Evolutionary conservation across 2,797 vertebrate genomes (phyloP).

Genomic region (Danionella dracula): DNA sequence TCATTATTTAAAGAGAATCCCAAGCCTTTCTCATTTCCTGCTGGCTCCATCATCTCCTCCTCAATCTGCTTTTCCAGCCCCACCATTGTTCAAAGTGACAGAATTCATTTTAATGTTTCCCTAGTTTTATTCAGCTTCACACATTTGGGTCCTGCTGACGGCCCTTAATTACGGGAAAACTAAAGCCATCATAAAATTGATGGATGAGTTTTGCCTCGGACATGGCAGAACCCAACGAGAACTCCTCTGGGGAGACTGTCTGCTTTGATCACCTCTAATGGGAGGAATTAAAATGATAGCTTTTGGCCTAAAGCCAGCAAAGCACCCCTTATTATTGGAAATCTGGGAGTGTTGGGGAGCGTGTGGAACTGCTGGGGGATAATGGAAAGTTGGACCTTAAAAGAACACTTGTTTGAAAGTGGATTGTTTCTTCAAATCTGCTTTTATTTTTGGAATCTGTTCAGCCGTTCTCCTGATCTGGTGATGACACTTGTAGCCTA

Average conservation of each 20-base stretch:
- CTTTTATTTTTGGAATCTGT: no score
- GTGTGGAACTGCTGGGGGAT: not conserved
- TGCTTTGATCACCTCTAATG: constrained; percentile 20
- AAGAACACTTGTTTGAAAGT: no score
- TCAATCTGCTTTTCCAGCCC: constrained; percentile 29
- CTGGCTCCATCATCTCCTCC: constrained; percentile 23
- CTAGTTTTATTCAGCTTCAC: constrained; percentile 26
- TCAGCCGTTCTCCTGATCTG: no score
- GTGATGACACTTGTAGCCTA: no score
- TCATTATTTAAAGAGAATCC: constrained; percentile 16
- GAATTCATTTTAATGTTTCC: constrained; percentile 43
- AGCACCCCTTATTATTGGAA: constrained; percentile 3
- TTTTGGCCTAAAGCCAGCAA: constrained; percentile 18
- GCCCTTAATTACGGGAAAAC: constrained; percentile 38
- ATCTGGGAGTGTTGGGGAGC: not conserved
- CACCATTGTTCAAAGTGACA: constrained; percentile 41
- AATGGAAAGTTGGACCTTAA: not conserved
- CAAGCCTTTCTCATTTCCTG: constrained; percentile 23
- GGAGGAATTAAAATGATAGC: constrained; percentile 18
- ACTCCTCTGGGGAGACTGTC: constrained; percentile 6
- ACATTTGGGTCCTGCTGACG: constrained; percentile 39
- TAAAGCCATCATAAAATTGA: constrained; percentile 32
- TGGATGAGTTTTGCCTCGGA: constrained; percentile 31
- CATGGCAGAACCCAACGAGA: constrained; percentile 24
- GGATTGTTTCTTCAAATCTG: no score